Conservation (phyloP, 2,888 invertebrate genomes). For the Theristus sp. region DNA sequence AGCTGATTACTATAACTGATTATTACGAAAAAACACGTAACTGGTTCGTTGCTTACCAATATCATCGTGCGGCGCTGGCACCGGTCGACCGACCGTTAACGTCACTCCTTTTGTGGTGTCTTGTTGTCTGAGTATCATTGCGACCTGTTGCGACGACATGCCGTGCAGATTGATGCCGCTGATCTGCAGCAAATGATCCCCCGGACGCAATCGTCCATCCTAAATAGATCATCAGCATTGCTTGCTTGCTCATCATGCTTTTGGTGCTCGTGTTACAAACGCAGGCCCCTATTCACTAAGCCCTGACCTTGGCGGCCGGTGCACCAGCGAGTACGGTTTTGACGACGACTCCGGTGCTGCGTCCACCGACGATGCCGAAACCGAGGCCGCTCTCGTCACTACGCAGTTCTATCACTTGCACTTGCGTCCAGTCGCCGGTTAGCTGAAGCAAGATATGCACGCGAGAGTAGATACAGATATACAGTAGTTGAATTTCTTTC, state of each 20-base stretch:
- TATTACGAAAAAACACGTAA: too few species aligned
- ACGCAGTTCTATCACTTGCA: slow-evolving; percentile 87
- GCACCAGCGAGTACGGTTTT: slow-evolving; percentile 94
- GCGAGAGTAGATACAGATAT: neutral
- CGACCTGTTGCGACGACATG: slow-evolving; percentile 63
- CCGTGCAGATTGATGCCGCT: slow-evolving; percentile 83
- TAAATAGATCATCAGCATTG: slow-evolving; percentile 28
- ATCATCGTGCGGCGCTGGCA: neutral
- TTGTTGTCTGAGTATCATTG: slow-evolving; percentile 5
- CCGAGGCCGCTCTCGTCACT: slow-evolving; percentile 79
- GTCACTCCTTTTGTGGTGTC: neutral
- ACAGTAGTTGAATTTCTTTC: neutral
- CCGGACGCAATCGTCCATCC: slow-evolving; percentile 85
- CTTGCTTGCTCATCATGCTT: neutral
- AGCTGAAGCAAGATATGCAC: slow-evolving; percentile 47
- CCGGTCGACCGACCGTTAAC: neutral
- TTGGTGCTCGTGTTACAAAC: too few species aligned
- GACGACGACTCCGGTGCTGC: slow-evolving; percentile 95
- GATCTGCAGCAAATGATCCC: slow-evolving; percentile 81
- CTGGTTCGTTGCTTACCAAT: too few species aligned
- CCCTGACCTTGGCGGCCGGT: slow-evolving; percentile 74
- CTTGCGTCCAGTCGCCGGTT: slow-evolving; percentile 98
- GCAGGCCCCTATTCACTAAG: too few species aligned
- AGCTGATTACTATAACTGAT: too few species aligned
- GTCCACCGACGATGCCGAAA: slow-evolving; percentile 85